phyloP scores from a whole-genome alignment of 1,140 invertebrate species.

The Drosophila quadrilineata region DNA sequence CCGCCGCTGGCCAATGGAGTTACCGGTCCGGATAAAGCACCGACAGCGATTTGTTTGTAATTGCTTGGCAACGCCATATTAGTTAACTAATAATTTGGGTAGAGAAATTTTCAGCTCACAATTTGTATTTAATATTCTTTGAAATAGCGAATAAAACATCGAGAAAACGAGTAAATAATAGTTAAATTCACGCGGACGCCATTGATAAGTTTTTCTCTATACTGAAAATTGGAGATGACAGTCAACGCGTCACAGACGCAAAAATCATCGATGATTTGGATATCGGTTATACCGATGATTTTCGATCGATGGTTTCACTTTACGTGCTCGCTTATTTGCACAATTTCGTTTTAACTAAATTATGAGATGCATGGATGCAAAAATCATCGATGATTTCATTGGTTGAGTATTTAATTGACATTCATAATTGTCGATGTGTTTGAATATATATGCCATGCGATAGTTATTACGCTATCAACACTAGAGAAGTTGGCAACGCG shows the following conservation, averaged over 20 bases:
- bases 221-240: constrained; percentile 42
- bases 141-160: constrained; percentile 40
- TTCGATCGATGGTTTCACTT: no score
- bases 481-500: background rate
- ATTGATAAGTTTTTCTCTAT: constrained; percentile 65
- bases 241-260: constrained; percentile 37
- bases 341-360: background rate
- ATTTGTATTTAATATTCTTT: constrained; percentile 25
- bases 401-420: no score
- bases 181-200: constrained; percentile 66
- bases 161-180: no score
- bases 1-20: constrained; percentile 73
- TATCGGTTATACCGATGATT: no score
- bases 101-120: no score
- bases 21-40: constrained; percentile 83
- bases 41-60: constrained; percentile 85
- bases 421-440: no score
- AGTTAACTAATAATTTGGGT: constrained; percentile 75
- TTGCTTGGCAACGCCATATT: constrained; percentile 87
- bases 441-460: background rate
- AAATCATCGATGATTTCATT: no score
- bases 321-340: no score
- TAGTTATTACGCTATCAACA: background rate
- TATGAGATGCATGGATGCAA: background rate
- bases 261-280: no score